Evolutionary conservation across 2,797 vertebrate genomes (phyloP), one percentile per base, ranked within the genome.

Genomic region (Columba guinea): DNA sequence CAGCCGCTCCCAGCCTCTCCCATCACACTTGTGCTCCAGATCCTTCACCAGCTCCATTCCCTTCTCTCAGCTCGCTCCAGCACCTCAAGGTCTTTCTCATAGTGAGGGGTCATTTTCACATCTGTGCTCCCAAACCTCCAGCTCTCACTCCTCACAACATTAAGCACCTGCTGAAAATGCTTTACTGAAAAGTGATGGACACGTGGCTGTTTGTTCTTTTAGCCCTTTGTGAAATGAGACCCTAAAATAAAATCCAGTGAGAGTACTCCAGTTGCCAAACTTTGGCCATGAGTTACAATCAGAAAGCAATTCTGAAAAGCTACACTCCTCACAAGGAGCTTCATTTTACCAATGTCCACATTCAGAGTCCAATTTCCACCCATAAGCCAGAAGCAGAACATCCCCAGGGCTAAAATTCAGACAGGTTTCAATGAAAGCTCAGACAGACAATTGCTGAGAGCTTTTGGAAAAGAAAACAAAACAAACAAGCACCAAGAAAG

Each of bases 121-220:
- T 6, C 63, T 10, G 30, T 7, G 15, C 34, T 65, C 26, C 59
- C 83, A 32, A 26, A 60, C 27, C 41, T 83, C 16, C 73, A 21
- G 35, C 67, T 60, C n/a, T 48, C 8, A 4, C 49, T 19, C 9
- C 2, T 5, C 46, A 2, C 28, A n/a, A 19, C 37, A 13, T 11
- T 0, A 21, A 44, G 69, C 1, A 0, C 0, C 5, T 10, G 69
- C 73, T 64, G 28, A 9, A 84, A 68, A 56, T 1, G 28, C 52
- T 88, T 32, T 2, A 13, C 4, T 22, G 53, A 27, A 26, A 39
- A 63, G 23, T 0, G 22, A 55, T 6, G 63, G 77, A 46, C 1
- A 0, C 1, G 1, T 1, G 9, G 21, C 6, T 16, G 1, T 21
- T 8, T n/a, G 19, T 19, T 79, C 53, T 46, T 78, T 24, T 0